These are phyloP conservation scores for Acanthisitta chloris DNA, from an alignment of 2,113 vertebrate genomes.

Conservation along the genomic window DNA sequence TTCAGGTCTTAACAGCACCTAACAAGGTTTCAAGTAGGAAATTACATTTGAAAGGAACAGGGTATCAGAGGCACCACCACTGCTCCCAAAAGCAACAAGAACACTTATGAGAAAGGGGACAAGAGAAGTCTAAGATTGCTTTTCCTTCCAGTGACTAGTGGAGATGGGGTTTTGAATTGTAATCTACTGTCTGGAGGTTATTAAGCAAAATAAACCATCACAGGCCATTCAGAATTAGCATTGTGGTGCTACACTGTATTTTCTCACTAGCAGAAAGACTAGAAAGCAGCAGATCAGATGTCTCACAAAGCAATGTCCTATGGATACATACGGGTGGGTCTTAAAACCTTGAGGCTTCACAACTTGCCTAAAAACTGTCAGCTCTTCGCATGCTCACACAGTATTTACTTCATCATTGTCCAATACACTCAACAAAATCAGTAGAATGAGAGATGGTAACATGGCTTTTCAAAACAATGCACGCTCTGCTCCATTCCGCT, in stretches of 20 bases:
- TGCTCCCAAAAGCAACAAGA: not conserved
- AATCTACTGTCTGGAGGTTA: not conserved
- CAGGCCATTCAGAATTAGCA: not conserved
- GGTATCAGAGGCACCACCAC: not conserved
- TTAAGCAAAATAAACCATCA: not conserved
- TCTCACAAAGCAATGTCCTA: not conserved
- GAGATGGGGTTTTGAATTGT: not conserved
- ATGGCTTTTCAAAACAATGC: not conserved
- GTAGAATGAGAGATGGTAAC: not conserved
- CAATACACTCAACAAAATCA: not conserved
- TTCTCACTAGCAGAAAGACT: not conserved
- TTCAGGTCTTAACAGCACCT: not conserved
- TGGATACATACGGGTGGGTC: not conserved
- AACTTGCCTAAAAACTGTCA: not conserved
- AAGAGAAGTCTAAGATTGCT: not conserved
- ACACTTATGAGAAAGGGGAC: not conserved
- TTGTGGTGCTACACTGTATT: not conserved
- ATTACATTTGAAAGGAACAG: not conserved
- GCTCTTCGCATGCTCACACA: not conserved
- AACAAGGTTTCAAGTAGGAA: not conserved
- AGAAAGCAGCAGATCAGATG: not conserved
- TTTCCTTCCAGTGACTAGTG: not conserved
- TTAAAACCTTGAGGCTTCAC: not conserved
- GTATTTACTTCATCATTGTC: not conserved
- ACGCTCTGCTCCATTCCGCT: not conserved